phyloP scores from a whole-genome alignment of 2,888 invertebrate species.

The Aphidoletes aphidimyza region DNA sequence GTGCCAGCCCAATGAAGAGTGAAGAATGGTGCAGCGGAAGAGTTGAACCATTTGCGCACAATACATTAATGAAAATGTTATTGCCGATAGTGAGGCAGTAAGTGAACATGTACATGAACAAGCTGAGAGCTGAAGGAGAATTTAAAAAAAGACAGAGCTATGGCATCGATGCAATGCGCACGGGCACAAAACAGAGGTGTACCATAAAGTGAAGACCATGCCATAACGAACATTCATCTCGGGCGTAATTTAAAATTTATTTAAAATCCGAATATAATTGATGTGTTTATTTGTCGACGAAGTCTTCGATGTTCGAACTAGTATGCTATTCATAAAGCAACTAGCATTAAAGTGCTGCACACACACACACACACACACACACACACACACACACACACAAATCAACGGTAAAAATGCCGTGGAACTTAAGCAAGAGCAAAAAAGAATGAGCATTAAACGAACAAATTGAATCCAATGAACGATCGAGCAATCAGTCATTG shows the following conservation, averaged over 20 bases:
- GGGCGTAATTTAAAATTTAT: conserved; percentile 29
- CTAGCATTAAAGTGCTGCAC: too few relatives aligned
- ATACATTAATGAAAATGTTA: not conserved
- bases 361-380: too few relatives aligned
- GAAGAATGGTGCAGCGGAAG: not conserved
- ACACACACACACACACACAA: too few relatives aligned
- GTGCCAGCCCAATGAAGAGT: not conserved
- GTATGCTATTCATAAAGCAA: too few relatives aligned
- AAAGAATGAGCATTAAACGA: not conserved
- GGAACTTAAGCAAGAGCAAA: too few relatives aligned
- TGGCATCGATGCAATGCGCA: not conserved
- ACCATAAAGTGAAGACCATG: not conserved
- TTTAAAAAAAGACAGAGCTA: too few relatives aligned
- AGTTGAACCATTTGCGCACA: not conserved
- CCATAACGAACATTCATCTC: conserved; percentile 34
- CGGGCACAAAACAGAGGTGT: not conserved
- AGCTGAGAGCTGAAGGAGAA: not conserved
- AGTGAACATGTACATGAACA: not conserved
- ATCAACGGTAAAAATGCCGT: not conserved
- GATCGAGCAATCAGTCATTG: conserved; percentile 25
- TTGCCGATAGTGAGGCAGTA: not conserved
- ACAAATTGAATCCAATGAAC: conserved; percentile 3
- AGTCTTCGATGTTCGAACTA: too few relatives aligned
- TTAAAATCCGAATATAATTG: conserved; percentile 45
- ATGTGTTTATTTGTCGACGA: conserved; percentile 32